Base-by-base conservation (phyloP, 2,888 invertebrate genomes). In the Furcula furcula region DNA sequence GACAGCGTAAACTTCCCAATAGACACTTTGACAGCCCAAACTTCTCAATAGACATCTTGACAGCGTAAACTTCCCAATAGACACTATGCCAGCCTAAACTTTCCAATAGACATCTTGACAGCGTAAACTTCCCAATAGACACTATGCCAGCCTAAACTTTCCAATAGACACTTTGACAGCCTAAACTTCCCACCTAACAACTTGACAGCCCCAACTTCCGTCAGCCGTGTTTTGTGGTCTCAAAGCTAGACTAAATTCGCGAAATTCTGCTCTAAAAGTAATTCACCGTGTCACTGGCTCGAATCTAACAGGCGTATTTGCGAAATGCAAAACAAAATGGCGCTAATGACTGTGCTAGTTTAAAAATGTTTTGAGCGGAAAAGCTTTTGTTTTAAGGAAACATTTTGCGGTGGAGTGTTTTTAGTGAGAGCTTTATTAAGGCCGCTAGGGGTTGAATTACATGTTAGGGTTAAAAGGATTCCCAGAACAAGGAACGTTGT, bases 281-380 rank as follows among this genome's bases (percentile, higher is more conserved):
- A 84, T 83, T 83, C 79, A 81, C 78, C 71, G 66, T 72, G 77
- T 84, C 83, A 82, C 79, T 66, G 62, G 55, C 45, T 59, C 46
- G 60, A 67, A 67, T 70, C 69, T 59, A 63, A 64, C 55, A 55
- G 56, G 56, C 59, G 72, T 73, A 73, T 77, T 79, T 76, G 70
- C 56, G 74, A 66, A 78, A 81, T 75, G 77, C 68, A 67, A 72
- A 77, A 73, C 77, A 72, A 73, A 80, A 73, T 72, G 72, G 53
- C 57, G 61, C 69, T 72, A 75, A 76, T 82, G 78, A 76, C 76
- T 55, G 47, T 49, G 80, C 76, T 69, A 65, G 70, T 80, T 68
- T 58, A 55, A 65, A 70, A 70, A 70, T 52, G 47, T 55, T 63
- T 55, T n/a, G n/a, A n/a, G 38, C 33, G 31, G 49, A 46, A 45